Percentiles rank a stretch among this genome's conserved stretches.
Conservation (phyloP, 2,113 vertebrate genomes). For the Onychostruthus taczanowskii region DNA sequence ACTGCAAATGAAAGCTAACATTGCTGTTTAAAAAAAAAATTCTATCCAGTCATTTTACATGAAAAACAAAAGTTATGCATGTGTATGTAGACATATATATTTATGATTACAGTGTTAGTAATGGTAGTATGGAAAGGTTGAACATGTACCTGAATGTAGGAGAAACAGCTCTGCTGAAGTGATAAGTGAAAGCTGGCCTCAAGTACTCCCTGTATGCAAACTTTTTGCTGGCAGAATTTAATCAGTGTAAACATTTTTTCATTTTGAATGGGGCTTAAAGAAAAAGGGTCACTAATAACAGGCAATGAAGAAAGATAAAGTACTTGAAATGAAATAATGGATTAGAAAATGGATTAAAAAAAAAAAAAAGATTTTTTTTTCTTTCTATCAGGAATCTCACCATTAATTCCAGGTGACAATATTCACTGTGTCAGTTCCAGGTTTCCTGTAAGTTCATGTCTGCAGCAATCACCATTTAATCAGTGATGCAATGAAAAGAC, state of each 20-base stretch:
- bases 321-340: slow-evolving; percentile 21
- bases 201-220: background rate
- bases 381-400: background rate
- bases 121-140: background rate
- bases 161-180: background rate
- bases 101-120: background rate
- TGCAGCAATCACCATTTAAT: background rate
- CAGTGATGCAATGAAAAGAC: background rate
- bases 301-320: slow-evolving; percentile 1
- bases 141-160: background rate
- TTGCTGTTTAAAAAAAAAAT: background rate
- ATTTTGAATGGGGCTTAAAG: slow-evolving; percentile 34
- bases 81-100: background rate
- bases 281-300: slow-evolving; percentile 30
- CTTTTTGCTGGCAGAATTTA: slow-evolving; percentile 31
- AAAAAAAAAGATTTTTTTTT: background rate
- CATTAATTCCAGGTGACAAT: background rate
- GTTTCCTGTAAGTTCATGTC: background rate
- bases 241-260: slow-evolving; percentile 43
- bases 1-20: background rate
- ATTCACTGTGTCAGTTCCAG: background rate
- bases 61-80: background rate
- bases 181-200: background rate
- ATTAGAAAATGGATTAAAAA: background rate
- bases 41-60: background rate